Percentiles rank a stretch among this genome's conserved stretches.
Conservation (phyloP, 2,888 invertebrate genomes). For the Hoplodrina ambigua region DNA sequence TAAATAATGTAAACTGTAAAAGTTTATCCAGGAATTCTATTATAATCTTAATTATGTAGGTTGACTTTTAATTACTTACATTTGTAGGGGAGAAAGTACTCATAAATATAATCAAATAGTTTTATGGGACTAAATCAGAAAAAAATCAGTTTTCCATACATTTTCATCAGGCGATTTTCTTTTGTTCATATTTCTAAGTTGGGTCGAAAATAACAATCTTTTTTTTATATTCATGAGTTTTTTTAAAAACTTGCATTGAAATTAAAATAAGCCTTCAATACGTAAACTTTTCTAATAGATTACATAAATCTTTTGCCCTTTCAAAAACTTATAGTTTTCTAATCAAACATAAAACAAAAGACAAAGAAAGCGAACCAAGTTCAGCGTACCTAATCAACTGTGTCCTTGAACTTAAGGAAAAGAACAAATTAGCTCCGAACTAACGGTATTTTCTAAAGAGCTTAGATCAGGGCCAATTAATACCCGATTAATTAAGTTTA, state of each 20-base stretch:
- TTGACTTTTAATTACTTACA: no score
- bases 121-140: no score
- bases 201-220: no score
- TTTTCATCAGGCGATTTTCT: no score
- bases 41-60: no score
- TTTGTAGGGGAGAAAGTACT: no score
- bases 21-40: no score
- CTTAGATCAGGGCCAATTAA: constrained; percentile 43
- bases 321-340: not conserved
- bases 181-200: no score
- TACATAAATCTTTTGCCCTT: not conserved
- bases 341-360: constrained; percentile 14
- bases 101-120: no score
- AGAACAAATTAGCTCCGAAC: constrained; percentile 25
- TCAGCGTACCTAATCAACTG: constrained; percentile 21
- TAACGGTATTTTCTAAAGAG: constrained; percentile 25
- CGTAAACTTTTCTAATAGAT: not conserved
- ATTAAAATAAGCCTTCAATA: not conserved
- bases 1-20: no score
- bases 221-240: no score
- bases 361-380: constrained; percentile 20
- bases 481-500: constrained; percentile 33
- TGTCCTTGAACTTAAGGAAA: constrained; percentile 13
- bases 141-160: no score
- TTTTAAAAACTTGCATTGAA: not conserved